These are phyloP conservation scores for Luffia ferchaultella DNA, from an alignment of 2,888 invertebrate species.

Conservation along the genomic window DNA sequence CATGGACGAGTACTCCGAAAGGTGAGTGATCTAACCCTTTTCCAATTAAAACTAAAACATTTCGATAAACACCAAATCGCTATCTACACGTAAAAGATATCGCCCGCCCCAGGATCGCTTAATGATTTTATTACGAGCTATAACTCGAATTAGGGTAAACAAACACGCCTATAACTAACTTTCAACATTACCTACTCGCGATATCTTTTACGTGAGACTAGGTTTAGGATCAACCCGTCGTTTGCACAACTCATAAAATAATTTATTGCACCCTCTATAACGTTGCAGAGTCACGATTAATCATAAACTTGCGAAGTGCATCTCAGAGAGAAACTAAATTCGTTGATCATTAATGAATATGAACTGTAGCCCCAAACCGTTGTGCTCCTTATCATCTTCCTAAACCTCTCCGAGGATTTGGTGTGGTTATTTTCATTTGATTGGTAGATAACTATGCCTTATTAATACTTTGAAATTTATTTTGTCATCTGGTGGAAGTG, in stretches of 20 bases:
- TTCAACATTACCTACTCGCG: slow-evolving; percentile 20
- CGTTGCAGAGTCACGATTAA: slow-evolving; percentile 48
- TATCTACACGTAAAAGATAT: slow-evolving; percentile 47
- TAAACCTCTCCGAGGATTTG: slow-evolving; percentile 64
- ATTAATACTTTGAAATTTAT: slow-evolving; percentile 30
- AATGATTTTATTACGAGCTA: background rate
- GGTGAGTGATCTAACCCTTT: slow-evolving; percentile 73
- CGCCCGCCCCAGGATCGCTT: slow-evolving; percentile 18
- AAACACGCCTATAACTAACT: slow-evolving; percentile 10
- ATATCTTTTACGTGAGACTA: slow-evolving; percentile 41
- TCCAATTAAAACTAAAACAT: slow-evolving; percentile 18
- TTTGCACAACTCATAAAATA: slow-evolving; percentile 49
- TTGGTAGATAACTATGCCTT: slow-evolving; percentile 39
- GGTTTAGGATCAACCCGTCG: slow-evolving; percentile 43
- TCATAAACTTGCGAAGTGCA: slow-evolving; percentile 50
- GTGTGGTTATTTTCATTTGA: slow-evolving; percentile 60
- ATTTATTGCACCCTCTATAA: slow-evolving; percentile 53
- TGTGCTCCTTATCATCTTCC: slow-evolving; percentile 54
- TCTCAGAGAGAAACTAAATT: slow-evolving; percentile 35
- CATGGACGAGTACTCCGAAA: slow-evolving; percentile 97
- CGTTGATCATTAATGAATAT: slow-evolving; percentile 41
- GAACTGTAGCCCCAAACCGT: slow-evolving; percentile 54
- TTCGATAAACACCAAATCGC: slow-evolving; percentile 48
- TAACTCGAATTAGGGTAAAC: background rate
- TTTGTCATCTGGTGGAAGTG: slow-evolving; percentile 64